phyloP scores from a whole-genome alignment of 92 coral and sea anemone genomes.

The Palythoa heliodiscus region DNA sequence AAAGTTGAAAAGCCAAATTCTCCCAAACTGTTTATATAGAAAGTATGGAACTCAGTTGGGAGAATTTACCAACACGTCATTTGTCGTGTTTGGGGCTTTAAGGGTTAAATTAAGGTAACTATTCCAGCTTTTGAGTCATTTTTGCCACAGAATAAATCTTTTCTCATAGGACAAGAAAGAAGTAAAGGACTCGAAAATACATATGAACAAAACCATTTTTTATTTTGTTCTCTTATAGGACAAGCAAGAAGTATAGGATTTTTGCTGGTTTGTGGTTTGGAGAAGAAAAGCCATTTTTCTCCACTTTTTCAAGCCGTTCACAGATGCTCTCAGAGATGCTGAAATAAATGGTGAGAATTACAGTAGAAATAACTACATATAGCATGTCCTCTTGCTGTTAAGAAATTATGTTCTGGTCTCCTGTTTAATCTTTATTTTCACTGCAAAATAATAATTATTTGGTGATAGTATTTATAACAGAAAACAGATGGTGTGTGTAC shows the following conservation, averaged over 20 bases:
- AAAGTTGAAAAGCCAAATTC: too few species aligned
- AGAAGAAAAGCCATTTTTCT: conserved; percentile 56
- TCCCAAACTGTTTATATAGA: too few species aligned
- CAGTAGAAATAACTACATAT: background rate
- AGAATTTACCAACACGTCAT: too few species aligned
- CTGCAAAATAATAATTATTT: background rate
- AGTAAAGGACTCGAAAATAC: conserved; percentile 6
- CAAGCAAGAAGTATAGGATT: conserved; percentile 36
- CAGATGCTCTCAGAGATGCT: conserved; percentile 42
- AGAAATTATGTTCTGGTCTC: background rate
- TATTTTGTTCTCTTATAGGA: conserved; percentile 11
- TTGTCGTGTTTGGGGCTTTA: too few species aligned
- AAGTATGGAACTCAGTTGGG: too few species aligned
- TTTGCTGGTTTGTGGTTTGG: conserved; percentile 59
- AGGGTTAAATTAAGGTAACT: too few species aligned
- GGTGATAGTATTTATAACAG: background rate
- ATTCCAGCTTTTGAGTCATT: background rate
- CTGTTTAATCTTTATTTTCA: background rate
- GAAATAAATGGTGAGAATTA: conserved; percentile 41
- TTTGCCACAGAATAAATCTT: background rate
- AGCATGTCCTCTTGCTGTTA: background rate
- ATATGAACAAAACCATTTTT: background rate
- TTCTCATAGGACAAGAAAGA: background rate
- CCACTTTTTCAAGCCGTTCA: conserved; percentile 60
- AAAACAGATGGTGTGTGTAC: background rate